Percentiles rank a stretch among this genome's conserved stretches.
These are phyloP conservation scores for Cancer borealis DNA, from an alignment of 2,888 invertebrate genomes.

Conservation along the genomic window DNA sequence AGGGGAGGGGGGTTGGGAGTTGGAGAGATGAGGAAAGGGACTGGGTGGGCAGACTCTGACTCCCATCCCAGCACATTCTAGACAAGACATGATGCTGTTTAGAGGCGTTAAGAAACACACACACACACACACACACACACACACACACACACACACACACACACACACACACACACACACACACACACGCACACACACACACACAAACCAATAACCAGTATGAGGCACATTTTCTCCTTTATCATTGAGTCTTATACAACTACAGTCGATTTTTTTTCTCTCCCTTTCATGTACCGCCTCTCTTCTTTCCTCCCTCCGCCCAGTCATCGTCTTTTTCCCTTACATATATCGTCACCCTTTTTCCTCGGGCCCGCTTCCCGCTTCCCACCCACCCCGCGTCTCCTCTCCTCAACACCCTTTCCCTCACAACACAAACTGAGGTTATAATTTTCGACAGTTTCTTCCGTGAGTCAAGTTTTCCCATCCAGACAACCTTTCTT, in stretches of 20 bases:
- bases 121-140: background rate
- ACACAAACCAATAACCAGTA: background rate
- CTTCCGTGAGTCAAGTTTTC: slow-evolving; percentile 3
- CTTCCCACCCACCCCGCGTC: background rate
- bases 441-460: background rate
- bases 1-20: background rate
- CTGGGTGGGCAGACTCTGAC: background rate
- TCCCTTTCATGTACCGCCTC: background rate
- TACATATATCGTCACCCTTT: background rate
- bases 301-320: background rate
- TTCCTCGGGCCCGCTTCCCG: background rate
- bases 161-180: too few species aligned
- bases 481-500: background rate
- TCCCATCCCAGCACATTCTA: too few species aligned
- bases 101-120: too few species aligned
- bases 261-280: background rate
- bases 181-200: too few species aligned
- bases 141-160: too few species aligned
- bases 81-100: too few species aligned
- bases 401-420: background rate
- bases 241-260: background rate
- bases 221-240: background rate
- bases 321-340: background rate
- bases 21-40: background rate
- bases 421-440: background rate